Percentiles rank a stretch among this genome's conserved stretches.
phyloP scores from a whole-genome alignment of 2,797 vertebrate genomes.

The Acanthopagrus latus region DNA sequence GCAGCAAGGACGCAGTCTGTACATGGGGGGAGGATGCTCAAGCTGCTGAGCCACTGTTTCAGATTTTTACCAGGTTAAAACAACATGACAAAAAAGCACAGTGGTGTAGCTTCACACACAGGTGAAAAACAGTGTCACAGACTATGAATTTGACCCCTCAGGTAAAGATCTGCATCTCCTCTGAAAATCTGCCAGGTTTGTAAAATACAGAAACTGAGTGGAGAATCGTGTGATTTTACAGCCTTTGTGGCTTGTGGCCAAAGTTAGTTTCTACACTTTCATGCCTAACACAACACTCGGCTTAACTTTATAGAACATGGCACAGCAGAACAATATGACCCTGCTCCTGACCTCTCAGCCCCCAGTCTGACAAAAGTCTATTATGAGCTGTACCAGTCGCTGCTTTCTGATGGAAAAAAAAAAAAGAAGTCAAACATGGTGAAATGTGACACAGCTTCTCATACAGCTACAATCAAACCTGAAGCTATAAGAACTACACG shows the following conservation, averaged over 20 bases:
- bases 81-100: neutral
- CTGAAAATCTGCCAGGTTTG: neutral
- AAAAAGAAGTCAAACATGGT: constrained; percentile 34
- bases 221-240: constrained; percentile 32
- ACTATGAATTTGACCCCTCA: neutral
- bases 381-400: constrained; percentile 28
- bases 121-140: neutral
- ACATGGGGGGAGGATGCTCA: too few species aligned
- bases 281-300: constrained; percentile 19
- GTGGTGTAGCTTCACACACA: neutral
- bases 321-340: constrained; percentile 46
- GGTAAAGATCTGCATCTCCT: constrained; percentile 11
- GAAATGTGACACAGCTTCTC: constrained; percentile 39
- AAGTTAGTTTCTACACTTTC: constrained; percentile 39
- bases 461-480: neutral
- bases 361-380: constrained; percentile 20
- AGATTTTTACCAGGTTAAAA: neutral
- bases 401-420: constrained; percentile 19
- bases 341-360: constrained; percentile 40
- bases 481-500: neutral
- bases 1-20: too few species aligned
- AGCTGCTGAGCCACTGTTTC: too few species aligned
- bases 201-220: constrained; percentile 11
- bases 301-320: constrained; percentile 53
- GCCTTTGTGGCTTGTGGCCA: constrained; percentile 31